phyloP scores from a whole-genome alignment of 2,888 invertebrate genomes.

The Buathra laborator region DNA sequence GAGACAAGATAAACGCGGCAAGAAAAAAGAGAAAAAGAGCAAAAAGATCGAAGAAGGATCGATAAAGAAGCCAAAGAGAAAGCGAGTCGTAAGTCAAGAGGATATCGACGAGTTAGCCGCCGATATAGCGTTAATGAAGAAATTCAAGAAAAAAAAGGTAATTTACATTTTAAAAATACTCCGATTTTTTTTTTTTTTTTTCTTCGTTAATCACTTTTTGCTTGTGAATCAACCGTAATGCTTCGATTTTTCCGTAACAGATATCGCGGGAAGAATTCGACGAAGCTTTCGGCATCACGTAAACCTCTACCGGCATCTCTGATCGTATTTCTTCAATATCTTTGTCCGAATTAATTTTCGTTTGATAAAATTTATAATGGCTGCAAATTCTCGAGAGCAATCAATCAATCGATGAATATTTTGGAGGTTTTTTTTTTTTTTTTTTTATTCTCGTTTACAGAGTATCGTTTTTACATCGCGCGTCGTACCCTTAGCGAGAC shows the following conservation, averaged over 20 bases:
- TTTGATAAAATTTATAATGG: conserved; percentile 53
- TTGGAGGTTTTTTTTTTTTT: neutral
- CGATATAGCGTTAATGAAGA: conserved; percentile 94
- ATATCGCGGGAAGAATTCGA: conserved; percentile 86
- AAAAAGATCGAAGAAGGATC: conserved; percentile 84
- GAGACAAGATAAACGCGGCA: conserved; percentile 88
- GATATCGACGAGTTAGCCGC: conserved; percentile 92
- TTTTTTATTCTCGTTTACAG: conserved; percentile 11
- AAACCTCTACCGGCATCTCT: neutral
- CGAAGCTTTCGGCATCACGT: conserved; percentile 81
- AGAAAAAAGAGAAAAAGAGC: conserved; percentile 88
- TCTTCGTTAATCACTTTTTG: neutral
- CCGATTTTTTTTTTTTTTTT: neutral
- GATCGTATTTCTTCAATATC: neutral
- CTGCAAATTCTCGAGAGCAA: conserved; percentile 7
- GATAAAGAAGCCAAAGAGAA: conserved; percentile 83
- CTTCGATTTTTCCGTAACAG: conserved; percentile 78
- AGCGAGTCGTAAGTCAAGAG: conserved; percentile 88
- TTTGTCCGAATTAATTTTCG: conserved; percentile 36
- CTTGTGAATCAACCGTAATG: neutral
- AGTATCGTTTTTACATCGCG: conserved; percentile 1
- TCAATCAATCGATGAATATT: conserved; percentile 2
- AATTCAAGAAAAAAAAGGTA: conserved; percentile 93
- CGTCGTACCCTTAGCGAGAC: conserved; percentile 15
- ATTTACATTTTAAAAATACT: neutral